phyloP scores from a whole-genome alignment of 1,140 invertebrate species.

The Hycleus phaleratus region DNA sequence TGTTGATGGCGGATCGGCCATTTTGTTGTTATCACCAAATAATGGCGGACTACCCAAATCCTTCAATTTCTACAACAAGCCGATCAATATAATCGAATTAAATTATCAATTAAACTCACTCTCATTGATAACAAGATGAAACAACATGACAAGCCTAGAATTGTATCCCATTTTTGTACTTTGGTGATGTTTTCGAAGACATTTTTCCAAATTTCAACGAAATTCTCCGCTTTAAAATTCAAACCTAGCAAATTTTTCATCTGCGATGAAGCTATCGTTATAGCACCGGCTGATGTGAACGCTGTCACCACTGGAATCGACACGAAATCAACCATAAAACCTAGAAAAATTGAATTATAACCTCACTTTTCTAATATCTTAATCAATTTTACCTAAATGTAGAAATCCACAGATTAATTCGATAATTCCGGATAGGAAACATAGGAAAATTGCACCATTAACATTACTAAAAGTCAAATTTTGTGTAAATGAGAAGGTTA shows the following conservation, averaged over 20 bases:
- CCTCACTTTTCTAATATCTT: background rate
- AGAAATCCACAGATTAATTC: conserved; percentile 63
- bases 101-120: conserved; percentile 44
- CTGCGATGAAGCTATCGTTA: conserved; percentile 77
- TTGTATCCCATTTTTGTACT: conserved; percentile 50
- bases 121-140: conserved; percentile 52
- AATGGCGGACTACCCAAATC: conserved; percentile 26
- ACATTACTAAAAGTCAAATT: conserved; percentile 42
- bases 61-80: conserved; percentile 34
- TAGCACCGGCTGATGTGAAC: conserved; percentile 78
- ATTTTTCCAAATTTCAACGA: conserved; percentile 51
- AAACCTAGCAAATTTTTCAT: conserved; percentile 67
- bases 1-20: conserved; percentile 13
- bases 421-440: conserved; percentile 61
- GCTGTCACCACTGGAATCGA: conserved; percentile 77
- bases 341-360: conserved; percentile 39
- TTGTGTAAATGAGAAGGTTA: conserved; percentile 58
- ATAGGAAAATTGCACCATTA: conserved; percentile 64
- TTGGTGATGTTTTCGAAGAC: conserved; percentile 47
- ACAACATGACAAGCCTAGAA: conserved; percentile 57
- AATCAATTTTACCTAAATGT: conserved; percentile 48
- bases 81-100: background rate
- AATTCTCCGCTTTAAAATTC: conserved; percentile 52
- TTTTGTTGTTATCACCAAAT: conserved; percentile 3
- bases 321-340: conserved; percentile 80